Base-by-base conservation (phyloP, 2,888 invertebrate species). In the Trileptium ribeirensis region DNA sequence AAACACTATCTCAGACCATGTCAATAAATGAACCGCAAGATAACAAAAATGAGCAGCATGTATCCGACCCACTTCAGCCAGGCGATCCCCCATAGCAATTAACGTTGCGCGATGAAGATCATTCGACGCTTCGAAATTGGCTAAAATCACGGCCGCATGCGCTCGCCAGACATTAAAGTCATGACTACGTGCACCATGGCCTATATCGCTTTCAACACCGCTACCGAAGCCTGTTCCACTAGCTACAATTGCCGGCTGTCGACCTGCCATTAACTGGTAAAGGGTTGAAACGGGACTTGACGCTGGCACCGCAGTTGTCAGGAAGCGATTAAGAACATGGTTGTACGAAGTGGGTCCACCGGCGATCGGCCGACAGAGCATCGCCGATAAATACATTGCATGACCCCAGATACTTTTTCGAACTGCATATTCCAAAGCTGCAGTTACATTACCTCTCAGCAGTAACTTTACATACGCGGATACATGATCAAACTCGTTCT, bases 1-100 rank as follows among this genome's bases (percentile, higher is more conserved):
- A 70, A 70, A 70, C 29, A 70, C 70, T 19, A 19, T 94, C 82
- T 81, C 67, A 82, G 83, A n/a, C 84, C 84, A 24, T 85, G 77
- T n/a, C 85, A 83, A 36, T 82, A 86, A 67, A 67, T 94, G 93
- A 0, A 94, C 95, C 90, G 96, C 93, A 86, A 99, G 90, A 91
- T 97, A 97, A 89, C 97, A 97, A 90, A 98, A 96, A 89, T 98
- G 97, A 36, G 97, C 95, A 0, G 95, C 96, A 90, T 93, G 93
- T 81, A 94, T 90, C 86, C 94, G 94, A 19, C 96, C 96, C 84
- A 94, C 92, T 29, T 85, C 83, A 1, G 86, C 85, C 39, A 87
- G 80, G 0, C 85, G 85, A 34, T 83, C 38, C 40, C 87, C 87
- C 34, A 87, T 33, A n/a, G 33, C 33, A 29, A 79, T 3, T 29